phyloP scores from a whole-genome alignment of 2,113 vertebrate genomes.

The Malurus alboscapulatus region DNA sequence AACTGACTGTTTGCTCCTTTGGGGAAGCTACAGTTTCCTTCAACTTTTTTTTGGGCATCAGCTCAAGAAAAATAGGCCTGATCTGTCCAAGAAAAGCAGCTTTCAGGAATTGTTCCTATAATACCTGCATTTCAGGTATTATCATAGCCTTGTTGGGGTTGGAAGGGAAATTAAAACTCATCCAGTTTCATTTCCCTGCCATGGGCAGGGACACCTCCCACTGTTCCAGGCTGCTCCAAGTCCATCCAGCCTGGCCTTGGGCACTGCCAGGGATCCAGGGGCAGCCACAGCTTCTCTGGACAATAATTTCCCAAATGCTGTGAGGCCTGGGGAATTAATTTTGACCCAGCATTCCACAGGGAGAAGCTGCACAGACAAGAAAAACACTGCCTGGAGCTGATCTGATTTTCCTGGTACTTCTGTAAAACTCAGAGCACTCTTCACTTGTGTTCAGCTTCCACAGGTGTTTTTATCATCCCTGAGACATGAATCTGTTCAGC shows the following conservation, averaged over 20 bases:
- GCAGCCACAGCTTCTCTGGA: neutral
- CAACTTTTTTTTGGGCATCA: neutral
- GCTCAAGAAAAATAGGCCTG: neutral
- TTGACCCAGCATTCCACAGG: neutral
- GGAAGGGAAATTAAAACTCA: neutral
- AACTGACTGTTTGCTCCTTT: neutral
- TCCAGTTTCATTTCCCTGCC: neutral
- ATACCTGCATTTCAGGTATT: neutral
- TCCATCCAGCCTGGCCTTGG: neutral
- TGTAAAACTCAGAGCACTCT: neutral
- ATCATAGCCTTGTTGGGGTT: neutral
- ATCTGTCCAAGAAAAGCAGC: neutral
- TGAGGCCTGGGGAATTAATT: neutral
- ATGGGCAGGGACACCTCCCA: neutral
- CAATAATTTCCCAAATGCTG: neutral
- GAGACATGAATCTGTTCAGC: neutral
- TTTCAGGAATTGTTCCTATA: neutral
- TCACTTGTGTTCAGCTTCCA: neutral
- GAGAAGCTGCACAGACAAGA: neutral
- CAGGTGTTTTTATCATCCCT: neutral
- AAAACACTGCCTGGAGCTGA: neutral
- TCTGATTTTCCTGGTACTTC: neutral
- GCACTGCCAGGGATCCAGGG: neutral
- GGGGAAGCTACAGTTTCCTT: neutral
- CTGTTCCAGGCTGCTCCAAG: fast-evolving